These are phyloP conservation scores for Conus ventricosus DNA, from an alignment of 1,140 invertebrate genomes.

Conservation along the genomic window DNA sequence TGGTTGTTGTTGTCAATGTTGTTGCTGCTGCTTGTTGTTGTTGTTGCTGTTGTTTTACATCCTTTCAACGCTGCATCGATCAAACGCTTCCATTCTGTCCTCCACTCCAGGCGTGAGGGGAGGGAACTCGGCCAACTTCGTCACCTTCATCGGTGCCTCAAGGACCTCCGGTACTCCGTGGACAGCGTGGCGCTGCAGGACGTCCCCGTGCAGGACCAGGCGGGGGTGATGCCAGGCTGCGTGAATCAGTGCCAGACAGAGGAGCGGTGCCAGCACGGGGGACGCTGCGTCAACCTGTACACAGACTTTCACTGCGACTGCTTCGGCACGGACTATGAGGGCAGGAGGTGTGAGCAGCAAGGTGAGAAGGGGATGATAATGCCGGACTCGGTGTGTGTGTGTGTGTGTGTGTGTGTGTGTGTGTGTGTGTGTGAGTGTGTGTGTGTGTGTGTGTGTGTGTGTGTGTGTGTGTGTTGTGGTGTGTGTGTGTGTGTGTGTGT, in stretches of 20 bases:
- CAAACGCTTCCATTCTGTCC: too few species aligned
- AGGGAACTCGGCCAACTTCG: not conserved
- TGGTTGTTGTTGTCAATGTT: too few species aligned
- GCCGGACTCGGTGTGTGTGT: too few species aligned
- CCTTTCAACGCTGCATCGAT: too few species aligned
- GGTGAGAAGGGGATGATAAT: constrained; percentile 77
- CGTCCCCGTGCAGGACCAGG: constrained; percentile 83
- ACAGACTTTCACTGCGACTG: constrained; percentile 77
- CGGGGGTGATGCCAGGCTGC: constrained; percentile 59
- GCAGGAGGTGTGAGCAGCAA: constrained; percentile 90
- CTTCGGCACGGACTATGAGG: constrained; percentile 92
- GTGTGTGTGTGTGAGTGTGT: too few species aligned
- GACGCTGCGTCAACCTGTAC: constrained; percentile 65
- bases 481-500: too few species aligned
- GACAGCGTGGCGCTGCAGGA: constrained; percentile 69
- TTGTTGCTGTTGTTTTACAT: too few species aligned
- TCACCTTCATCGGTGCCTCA: constrained; percentile 91
- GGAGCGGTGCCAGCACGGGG: constrained; percentile 52
- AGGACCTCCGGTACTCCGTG: constrained; percentile 87
- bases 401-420: too few species aligned
- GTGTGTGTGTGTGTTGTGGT: too few species aligned
- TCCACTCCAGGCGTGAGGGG: too few species aligned
- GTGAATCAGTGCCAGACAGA: constrained; percentile 79
- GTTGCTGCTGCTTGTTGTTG: too few species aligned
- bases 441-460: too few species aligned